A percentile compares a stretch with the other conserved stretches of the same genome.
phyloP scores from a whole-genome alignment of 2,113 vertebrate genomes.

The zebrafish (Danio rerio) region DNA sequence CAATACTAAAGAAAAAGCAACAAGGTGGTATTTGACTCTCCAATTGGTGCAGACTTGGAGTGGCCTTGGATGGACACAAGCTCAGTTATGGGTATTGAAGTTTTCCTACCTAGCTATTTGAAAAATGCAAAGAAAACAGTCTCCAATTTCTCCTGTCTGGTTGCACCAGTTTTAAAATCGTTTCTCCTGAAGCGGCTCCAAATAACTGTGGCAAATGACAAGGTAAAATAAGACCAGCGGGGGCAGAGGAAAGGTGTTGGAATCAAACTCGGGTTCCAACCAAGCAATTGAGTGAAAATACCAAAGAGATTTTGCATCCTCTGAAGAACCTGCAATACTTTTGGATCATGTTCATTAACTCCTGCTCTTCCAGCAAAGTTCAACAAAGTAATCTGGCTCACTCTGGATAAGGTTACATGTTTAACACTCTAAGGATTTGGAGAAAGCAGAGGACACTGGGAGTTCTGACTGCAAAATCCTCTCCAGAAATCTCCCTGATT shows the following conservation, averaged over 20 bases:
- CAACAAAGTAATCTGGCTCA: not conserved
- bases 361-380: not conserved
- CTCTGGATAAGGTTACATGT: not conserved
- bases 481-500: slow-evolving; percentile 30
- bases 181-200: too few relatives aligned
- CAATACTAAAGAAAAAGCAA: too few relatives aligned
- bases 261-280: slow-evolving; percentile 5
- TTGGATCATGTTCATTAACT: not conserved
- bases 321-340: not conserved
- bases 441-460: not conserved
- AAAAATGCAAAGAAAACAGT: too few relatives aligned
- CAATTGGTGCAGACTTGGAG: too few relatives aligned
- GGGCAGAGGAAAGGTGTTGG: not conserved
- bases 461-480: slow-evolving; percentile 25
- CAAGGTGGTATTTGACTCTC: too few relatives aligned
- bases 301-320: not conserved
- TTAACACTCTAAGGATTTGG: slow-evolving; percentile 19
- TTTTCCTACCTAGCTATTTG: too few relatives aligned
- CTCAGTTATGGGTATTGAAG: too few relatives aligned
- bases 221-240: not conserved
- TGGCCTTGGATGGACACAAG: too few relatives aligned
- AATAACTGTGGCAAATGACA: not conserved
- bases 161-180: too few relatives aligned
- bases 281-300: not conserved
- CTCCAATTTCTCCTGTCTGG: too few relatives aligned